Evolutionary conservation across 2,113 vertebrate genomes (phyloP).

Genomic region (Dasyurus viverrinus): DNA sequence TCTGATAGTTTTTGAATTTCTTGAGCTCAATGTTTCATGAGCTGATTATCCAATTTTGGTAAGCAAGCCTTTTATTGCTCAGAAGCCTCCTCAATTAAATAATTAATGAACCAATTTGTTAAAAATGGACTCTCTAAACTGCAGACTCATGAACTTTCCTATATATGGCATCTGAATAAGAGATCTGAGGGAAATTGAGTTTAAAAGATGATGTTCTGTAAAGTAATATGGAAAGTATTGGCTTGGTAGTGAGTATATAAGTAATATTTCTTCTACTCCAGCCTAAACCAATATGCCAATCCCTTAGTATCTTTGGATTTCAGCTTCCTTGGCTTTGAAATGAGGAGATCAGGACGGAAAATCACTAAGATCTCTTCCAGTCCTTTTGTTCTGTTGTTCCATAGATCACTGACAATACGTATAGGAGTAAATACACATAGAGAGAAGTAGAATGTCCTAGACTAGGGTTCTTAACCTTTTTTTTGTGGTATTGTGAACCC

Average conservation of each 20-base stretch:
- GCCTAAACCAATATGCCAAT: not conserved
- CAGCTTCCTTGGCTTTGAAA: not conserved
- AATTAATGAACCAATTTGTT: constrained; percentile 69
- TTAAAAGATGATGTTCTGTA: constrained; percentile 10
- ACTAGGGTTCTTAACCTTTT: not conserved
- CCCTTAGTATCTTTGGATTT: constrained; percentile 1
- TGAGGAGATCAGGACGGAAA: not conserved
- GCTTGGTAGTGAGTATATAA: not conserved
- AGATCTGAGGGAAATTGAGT: not conserved
- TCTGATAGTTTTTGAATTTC: constrained; percentile 57
- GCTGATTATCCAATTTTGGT: constrained; percentile 57
- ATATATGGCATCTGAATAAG: constrained; percentile 57
- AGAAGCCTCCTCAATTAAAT: constrained; percentile 67
- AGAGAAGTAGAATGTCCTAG: not conserved
- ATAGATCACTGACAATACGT: not conserved
- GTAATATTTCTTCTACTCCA: not conserved
- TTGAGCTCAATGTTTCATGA: constrained; percentile 67
- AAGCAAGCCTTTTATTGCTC: constrained; percentile 70
- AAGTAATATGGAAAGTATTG: not conserved
- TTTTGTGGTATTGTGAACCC: not conserved
- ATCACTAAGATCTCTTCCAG: not conserved
- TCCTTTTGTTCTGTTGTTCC: not conserved
- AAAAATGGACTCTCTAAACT: constrained; percentile 60
- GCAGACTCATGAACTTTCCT: constrained; percentile 65
- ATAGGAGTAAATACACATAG: not conserved